Percentiles rank a stretch among this genome's conserved stretches.
Conservation (phyloP, 2,113 vertebrate species). For the Formicarius rufipectus region DNA sequence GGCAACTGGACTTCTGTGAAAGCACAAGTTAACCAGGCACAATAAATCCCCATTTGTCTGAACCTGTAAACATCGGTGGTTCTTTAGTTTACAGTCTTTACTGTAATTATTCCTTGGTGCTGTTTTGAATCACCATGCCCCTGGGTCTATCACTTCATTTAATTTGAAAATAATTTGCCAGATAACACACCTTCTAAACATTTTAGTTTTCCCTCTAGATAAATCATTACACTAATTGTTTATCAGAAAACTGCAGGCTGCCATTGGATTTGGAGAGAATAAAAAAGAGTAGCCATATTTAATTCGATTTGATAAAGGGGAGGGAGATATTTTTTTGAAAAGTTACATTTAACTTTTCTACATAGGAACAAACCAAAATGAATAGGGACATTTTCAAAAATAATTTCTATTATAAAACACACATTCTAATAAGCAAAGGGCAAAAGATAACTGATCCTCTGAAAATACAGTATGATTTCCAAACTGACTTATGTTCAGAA, state of each 20-base stretch:
- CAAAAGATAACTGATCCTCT: neutral
- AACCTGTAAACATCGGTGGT: neutral
- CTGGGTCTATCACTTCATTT: neutral
- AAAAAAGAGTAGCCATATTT: neutral
- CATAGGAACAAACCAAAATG: neutral
- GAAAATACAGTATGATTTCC: neutral
- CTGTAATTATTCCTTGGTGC: neutral
- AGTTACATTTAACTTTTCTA: neutral
- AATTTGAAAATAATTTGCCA: constrained; percentile 46
- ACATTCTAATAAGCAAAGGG: neutral
- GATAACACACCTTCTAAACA: neutral
- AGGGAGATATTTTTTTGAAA: rapidly evolving
- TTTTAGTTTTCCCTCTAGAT: constrained; percentile 7
- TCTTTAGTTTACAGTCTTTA: neutral
- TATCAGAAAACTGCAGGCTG: constrained; percentile 26
- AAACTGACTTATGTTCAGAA: neutral
- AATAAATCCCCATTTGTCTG: constrained; percentile 17
- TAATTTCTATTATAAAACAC: neutral
- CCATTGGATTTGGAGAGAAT: neutral
- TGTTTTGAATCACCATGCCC: neutral
- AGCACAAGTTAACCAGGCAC: neutral
- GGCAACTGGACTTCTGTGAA: neutral
- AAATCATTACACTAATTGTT: constrained; percentile 44
- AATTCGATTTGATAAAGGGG: neutral
- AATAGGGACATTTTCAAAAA: neutral